phyloP scores from a whole-genome alignment of 2,113 vertebrate genomes.

The Vireo altiloquus region DNA sequence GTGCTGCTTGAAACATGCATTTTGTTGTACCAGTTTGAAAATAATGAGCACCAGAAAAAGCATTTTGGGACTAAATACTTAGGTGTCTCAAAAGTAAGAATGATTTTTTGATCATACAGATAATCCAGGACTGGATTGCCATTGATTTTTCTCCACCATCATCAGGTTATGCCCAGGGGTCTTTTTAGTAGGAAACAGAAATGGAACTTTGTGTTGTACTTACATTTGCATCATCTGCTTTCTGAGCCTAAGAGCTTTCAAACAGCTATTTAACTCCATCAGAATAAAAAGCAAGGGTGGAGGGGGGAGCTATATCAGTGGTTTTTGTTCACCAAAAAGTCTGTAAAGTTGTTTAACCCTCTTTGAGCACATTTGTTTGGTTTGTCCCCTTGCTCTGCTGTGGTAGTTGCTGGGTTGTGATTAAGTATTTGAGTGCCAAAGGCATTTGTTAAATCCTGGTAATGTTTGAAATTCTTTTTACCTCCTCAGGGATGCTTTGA shows the following conservation, averaged over 20 bases:
- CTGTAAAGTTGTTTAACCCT: not conserved
- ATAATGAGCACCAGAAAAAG: not conserved
- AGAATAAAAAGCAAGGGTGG: not conserved
- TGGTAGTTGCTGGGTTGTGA: not conserved
- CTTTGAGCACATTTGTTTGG: not conserved
- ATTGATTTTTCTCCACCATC: not conserved
- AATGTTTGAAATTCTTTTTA: not conserved
- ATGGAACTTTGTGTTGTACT: accelerated
- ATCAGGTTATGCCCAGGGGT: not conserved
- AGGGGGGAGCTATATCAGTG: not conserved
- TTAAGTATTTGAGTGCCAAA: not conserved
- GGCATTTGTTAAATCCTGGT: not conserved
- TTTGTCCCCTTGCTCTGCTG: accelerated
- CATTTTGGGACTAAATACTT: not conserved
- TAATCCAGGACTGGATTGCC: not conserved
- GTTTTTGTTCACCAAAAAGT: not conserved
- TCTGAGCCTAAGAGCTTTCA: not conserved
- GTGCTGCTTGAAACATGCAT: accelerated
- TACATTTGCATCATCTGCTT: not conserved
- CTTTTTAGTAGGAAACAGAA: not conserved
- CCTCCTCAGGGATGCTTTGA: not conserved
- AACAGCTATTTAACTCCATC: accelerated
- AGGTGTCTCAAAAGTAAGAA: not conserved
- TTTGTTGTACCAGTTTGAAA: not conserved
- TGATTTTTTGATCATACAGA: not conserved